Conservation (phyloP, 2,113 vertebrate species). For the Baryphthengus martii region DNA sequence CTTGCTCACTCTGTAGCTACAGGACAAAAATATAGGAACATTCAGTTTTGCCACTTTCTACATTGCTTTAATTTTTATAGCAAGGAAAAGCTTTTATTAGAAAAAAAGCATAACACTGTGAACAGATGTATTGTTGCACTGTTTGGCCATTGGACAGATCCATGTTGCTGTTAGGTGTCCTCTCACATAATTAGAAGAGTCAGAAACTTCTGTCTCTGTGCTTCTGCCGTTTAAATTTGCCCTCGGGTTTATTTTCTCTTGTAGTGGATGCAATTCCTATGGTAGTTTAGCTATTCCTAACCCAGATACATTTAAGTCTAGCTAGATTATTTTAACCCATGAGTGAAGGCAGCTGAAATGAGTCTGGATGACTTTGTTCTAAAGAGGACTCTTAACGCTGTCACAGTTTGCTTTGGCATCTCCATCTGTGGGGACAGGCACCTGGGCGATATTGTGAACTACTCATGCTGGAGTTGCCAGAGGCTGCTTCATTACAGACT, state of each 20-base stretch:
- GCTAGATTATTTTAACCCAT: neutral
- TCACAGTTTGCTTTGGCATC: neutral
- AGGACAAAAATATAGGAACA: neutral
- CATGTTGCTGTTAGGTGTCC: neutral
- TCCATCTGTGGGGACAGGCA: neutral
- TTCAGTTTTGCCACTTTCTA: neutral
- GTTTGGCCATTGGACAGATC: neutral
- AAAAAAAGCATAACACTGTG: neutral
- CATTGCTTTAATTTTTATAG: neutral
- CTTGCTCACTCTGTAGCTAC: neutral
- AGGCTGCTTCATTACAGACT: neutral
- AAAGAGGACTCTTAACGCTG: neutral
- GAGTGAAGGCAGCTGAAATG: neutral
- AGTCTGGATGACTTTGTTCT: neutral
- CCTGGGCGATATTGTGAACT: neutral
- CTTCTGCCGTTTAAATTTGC: neutral
- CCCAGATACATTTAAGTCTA: neutral
- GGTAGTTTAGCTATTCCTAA: neutral
- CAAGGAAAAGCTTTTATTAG: neutral
- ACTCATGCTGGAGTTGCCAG: neutral
- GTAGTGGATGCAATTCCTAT: neutral
- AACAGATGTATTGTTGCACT: neutral
- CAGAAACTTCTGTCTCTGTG: neutral
- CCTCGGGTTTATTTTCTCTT: neutral
- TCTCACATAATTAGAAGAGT: neutral